These are phyloP conservation scores for Parotocinclus haroldoi DNA, from an alignment of 2,797 vertebrate species.

Conservation along the genomic window DNA sequence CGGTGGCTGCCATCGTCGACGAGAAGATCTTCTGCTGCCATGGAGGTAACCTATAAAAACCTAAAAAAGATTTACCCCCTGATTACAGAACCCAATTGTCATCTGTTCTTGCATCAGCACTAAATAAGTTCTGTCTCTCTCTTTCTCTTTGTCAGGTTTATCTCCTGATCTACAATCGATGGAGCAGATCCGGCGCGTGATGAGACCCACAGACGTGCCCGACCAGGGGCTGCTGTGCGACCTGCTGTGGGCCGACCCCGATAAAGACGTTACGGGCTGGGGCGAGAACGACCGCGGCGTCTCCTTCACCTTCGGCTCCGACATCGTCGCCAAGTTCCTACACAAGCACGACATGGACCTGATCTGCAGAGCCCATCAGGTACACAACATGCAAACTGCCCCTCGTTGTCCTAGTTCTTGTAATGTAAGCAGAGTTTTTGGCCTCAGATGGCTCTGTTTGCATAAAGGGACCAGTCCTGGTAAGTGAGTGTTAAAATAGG, in stretches of 20 bases:
- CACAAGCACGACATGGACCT: conserved; percentile 83
- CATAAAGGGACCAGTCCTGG: too few species aligned
- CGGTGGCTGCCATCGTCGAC: conserved; percentile 92
- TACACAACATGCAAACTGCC: conserved; percentile 33
- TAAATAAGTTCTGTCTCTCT: not conserved
- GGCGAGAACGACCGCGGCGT: conserved; percentile 79
- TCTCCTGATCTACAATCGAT: conserved; percentile 80
- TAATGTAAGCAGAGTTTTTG: too few species aligned
- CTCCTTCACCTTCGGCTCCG: conserved; percentile 79
- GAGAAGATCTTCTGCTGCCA: conserved; percentile 83
- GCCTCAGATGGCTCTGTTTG: too few species aligned
- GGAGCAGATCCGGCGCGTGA: conserved; percentile 78
- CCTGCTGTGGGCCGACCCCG: conserved; percentile 78
- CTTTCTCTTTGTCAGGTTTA: conserved; percentile 56
- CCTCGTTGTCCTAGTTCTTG: not conserved
- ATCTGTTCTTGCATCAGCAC: too few species aligned
- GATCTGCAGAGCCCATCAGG: conserved; percentile 80
- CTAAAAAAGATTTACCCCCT: too few species aligned
- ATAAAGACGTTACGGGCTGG: conserved; percentile 80
- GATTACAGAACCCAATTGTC: too few species aligned
- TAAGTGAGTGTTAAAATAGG: too few species aligned
- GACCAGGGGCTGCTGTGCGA: conserved; percentile 80
- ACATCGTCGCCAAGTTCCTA: conserved; percentile 79
- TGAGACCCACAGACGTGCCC: conserved; percentile 79
- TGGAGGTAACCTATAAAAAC: conserved; percentile 69